Conservation (phyloP, 2,888 invertebrate species). For the Deilephila porcellus region DNA sequence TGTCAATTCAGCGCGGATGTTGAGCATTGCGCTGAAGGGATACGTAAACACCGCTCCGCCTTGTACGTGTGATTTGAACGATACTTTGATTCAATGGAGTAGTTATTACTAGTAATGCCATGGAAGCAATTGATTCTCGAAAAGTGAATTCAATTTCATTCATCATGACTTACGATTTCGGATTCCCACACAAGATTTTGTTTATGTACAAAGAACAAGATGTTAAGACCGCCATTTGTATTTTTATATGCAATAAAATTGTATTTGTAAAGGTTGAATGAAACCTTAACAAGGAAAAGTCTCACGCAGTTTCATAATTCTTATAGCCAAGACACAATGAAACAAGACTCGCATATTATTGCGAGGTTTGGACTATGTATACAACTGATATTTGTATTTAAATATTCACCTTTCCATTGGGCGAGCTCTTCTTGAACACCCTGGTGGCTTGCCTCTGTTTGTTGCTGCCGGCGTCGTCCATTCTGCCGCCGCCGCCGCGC, state of each 20-base stretch:
- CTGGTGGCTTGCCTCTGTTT: conserved; percentile 91
- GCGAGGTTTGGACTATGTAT: background rate
- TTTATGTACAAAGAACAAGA: too few relatives aligned
- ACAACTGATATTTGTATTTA: background rate
- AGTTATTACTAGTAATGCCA: too few relatives aligned
- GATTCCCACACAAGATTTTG: too few relatives aligned
- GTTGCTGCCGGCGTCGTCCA: conserved; percentile 90
- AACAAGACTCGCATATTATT: background rate
- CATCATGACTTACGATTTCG: too few relatives aligned
- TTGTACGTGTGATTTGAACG: background rate
- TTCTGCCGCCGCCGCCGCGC: conserved; percentile 84
- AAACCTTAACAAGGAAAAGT: too few relatives aligned
- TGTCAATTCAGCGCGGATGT: conserved; percentile 14
- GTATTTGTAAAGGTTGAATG: too few relatives aligned
- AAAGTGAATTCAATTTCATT: too few relatives aligned
- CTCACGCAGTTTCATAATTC: too few relatives aligned
- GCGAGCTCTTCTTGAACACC: conserved; percentile 98
- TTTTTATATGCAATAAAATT: too few relatives aligned
- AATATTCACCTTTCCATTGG: conserved; percentile 94
- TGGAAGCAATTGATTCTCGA: too few relatives aligned
- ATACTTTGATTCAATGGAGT: too few relatives aligned
- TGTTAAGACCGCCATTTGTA: too few relatives aligned
- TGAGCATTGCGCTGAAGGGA: conserved; percentile 16
- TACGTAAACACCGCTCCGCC: background rate
- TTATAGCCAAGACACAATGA: background rate